Percentiles rank a stretch among this genome's conserved stretches.
Evolutionary conservation across 1,140 invertebrate species (phyloP).

Genomic region (Hestina assimilis): DNA sequence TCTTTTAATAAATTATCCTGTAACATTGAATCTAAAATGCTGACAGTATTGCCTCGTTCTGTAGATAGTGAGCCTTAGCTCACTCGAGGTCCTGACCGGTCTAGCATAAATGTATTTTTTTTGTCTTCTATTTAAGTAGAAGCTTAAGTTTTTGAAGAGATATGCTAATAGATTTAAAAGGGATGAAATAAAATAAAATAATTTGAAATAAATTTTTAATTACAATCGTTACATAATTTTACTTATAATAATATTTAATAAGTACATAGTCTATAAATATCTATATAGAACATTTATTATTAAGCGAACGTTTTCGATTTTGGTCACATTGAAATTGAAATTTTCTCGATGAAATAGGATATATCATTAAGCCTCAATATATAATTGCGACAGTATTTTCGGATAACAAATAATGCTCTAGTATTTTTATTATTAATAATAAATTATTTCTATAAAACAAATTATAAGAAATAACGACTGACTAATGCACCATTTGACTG

Average conservation of each 20-base stretch:
- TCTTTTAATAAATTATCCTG: no score
- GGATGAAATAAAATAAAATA: conserved; percentile 46
- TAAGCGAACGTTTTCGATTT: conserved; percentile 76
- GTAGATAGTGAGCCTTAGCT: no score
- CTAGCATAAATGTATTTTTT: no score
- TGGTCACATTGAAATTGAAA: conserved; percentile 67
- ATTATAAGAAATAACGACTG: neutral
- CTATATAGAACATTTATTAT: conserved; percentile 76
- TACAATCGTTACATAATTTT: conserved; percentile 77
- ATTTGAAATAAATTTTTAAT: conserved; percentile 77
- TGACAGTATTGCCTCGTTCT: no score
- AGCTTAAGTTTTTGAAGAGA: no score
- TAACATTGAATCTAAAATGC: no score
- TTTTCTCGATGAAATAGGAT: conserved; percentile 5
- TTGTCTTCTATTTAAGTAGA: no score
- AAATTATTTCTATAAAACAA: neutral
- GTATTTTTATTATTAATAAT: neutral
- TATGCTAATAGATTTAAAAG: neutral
- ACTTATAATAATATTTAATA: conserved; percentile 74
- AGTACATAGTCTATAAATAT: conserved; percentile 76
- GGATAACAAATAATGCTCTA: neutral
- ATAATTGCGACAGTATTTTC: conserved; percentile 16
- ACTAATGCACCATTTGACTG: conserved; percentile 4
- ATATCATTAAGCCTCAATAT: conserved; percentile 41
- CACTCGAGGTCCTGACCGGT: no score